Base-by-base conservation (phyloP, 2,797 vertebrate species). In the Liasis olivaceus region DNA sequence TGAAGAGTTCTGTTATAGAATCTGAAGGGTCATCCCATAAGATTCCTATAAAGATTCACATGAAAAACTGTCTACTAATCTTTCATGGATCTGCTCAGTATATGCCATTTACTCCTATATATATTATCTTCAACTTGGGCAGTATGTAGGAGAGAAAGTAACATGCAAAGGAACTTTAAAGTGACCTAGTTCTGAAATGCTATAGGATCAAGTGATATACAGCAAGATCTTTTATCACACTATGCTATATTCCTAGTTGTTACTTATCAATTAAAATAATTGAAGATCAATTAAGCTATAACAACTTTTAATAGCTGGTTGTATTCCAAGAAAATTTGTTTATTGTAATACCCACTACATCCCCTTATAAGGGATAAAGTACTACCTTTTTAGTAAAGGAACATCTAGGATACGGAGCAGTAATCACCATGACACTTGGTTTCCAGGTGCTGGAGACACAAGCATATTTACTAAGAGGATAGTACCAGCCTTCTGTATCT, bases 331-430 rank as follows among this genome's bases (percentile, higher is more conserved):
- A 87, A 87, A 28, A 59, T 86, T 28, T 90, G 3, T 51, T 28
- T 26, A 7, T n/a, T 42, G 20, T 42, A 77, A 54, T 60, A 24
- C 3, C 77, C 60, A 8, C 54, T 60, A 69, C 2, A 28, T 60
- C 56, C 28, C 20, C 24, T 3, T 62, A 9, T 60, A 69, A 69
- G 90, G 31, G 17, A 4, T 47, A 85, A 92, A 85, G 0, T 0
- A 51, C 66, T 94, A 5, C 88, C 84, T 94, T 93, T 90, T 54
- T 90, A 51, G 28, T 58, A 84, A 95, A 60, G 93, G 94, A 95
- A 88, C 47, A 84, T 0, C 0, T 1, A 60, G 54, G 1, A 77
- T 91, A 54, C n/a, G 59, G 60, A 94, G 85, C 69, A 93, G 64
- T 81, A 72, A 42, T 36, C 59, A 31, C 31, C 28, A 66, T 6